Evolutionary conservation across 2,888 invertebrate genomes (phyloP), one percentile per base, ranked within the genome.

Genomic region (Dynastes tityus): DNA sequence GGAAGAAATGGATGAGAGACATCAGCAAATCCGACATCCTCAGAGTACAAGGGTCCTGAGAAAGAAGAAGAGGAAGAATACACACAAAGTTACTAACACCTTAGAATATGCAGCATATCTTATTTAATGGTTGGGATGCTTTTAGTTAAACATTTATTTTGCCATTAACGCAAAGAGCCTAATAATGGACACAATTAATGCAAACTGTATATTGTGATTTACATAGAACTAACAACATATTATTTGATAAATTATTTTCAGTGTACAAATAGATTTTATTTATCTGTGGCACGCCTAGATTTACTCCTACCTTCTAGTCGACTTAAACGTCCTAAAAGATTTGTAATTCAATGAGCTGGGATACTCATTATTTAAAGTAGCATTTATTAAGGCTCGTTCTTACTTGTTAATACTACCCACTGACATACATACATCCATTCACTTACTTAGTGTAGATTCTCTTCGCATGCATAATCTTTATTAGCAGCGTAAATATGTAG

Each of bases 401-500:
- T 58, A 74, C 73, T 74, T 74, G 45, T 74, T 74, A 74, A 63
- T 74, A 55, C 73, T 74, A 63, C 73, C 73, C 73, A 74, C 73
- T 61, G 58, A 22, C 61, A 61, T 27, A 65, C 51, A 74, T 45
- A 27, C 40, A 74, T 74, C 45, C 61, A 16, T 16, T 16, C 16
- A 16, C 16, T 16, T 16, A 40, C 22, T 45, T 40, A 74, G 27
- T 68, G 8, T 27, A 68, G 51, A 68, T 68, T 68, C 13, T 49
- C 6, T 45, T 74, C 22, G 45, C 55, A 58, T 74, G 58, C 73
- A 74, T 74, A 74, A 61, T 74, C 61, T 51, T 51, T 27, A 27
- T 55, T 55, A n/a, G 32, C 32, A 32, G 32, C 32, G 32, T 32
- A 32, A 5, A 32, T 32, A 32, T 32, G 32, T 32, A 32, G 32